A percentile compares a stretch with the other conserved stretches of the same genome.
Evolutionary conservation across 2,888 invertebrate genomes (phyloP).

Genomic region (Drosophila tanythrix): DNA sequence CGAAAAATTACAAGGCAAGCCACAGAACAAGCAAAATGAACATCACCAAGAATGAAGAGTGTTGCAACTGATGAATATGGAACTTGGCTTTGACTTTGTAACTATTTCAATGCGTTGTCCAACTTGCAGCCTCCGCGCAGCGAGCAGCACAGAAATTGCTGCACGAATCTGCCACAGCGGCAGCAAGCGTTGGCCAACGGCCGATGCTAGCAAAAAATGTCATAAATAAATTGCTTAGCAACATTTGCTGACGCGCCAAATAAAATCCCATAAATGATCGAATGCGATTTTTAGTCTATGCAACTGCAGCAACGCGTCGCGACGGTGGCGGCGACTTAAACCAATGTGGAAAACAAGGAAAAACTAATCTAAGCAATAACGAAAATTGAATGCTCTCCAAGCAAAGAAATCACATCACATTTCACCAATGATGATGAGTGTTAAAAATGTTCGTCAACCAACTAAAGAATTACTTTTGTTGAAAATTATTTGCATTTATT

Average conservation of each 20-base stretch:
- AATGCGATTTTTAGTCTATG: slow-evolving; percentile 82
- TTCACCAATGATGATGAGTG: not conserved
- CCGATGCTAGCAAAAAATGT: slow-evolving; percentile 71
- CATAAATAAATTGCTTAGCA: slow-evolving; percentile 81
- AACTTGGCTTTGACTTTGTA: slow-evolving; percentile 82
- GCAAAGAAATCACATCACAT: not conserved
- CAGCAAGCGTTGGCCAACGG: slow-evolving; percentile 34
- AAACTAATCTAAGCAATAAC: not conserved
- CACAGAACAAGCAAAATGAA: slow-evolving; percentile 64
- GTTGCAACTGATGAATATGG: slow-evolving; percentile 83
- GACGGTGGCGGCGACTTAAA: slow-evolving; percentile 64
- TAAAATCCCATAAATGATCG: slow-evolving; percentile 84
- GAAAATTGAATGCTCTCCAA: slow-evolving; percentile 38
- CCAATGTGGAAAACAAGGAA: slow-evolving; percentile 55
- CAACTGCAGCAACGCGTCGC: slow-evolving; percentile 51
- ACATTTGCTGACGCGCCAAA: slow-evolving; percentile 83
- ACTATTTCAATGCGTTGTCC: slow-evolving; percentile 71
- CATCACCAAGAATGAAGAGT: slow-evolving; percentile 80
- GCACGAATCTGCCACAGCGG: slow-evolving; percentile 74
- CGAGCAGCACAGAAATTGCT: slow-evolving; percentile 67
- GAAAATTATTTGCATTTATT: not conserved
- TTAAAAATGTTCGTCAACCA: not conserved
- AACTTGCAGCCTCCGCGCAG: slow-evolving; percentile 10
- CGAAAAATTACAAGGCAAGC: slow-evolving; percentile 78
- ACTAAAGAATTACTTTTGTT: not conserved